Evolutionary conservation across 2,797 vertebrate genomes (phyloP), one percentile per base, ranked within the genome.

Genomic region (Cuculus canorus): DNA sequence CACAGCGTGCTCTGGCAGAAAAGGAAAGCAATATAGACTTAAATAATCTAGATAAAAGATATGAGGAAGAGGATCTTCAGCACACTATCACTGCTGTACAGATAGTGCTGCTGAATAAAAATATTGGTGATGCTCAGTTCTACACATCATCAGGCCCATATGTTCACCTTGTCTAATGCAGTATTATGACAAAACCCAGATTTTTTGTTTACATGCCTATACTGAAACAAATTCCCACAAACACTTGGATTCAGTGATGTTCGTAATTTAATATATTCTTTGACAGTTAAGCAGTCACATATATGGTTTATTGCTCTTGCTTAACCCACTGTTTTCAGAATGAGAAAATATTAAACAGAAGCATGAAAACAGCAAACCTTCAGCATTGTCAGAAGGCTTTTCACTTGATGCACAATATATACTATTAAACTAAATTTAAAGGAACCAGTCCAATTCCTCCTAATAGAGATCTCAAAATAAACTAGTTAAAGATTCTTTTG

Each of bases 401-500:
- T 54, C 63, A 28, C 48, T 57, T 75, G 37, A 68, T 15, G 7
- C 39, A 39, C 4, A 32, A 53, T 41, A n/a, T 12, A 47, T 6
- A 19, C 19, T 23, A 35, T 79, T 90, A 64, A 72, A 72, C 32
- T 71, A 30, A 56, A 82, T 57, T 95, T 81, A 24, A 18, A 88
- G 68, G 22, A 48, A 48, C 43, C 84, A 48, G 79, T 57, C 92
- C 1, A 2, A 21, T 54, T 92, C 75, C 56, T 89, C 59, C 88
- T 88, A 41, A 90, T 63, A 88, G 94, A 52, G 45, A 69, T 16
- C 57, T 88, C 71, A 75, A 75, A 95, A 96, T 71, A 94, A 76
- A 80, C 2, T 14, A 75, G 60, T 60, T 78, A 85, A 90, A 86
- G 60, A 50, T 16, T 18, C 28, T 81, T 83, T 69, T 68, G 76